These are phyloP conservation scores for Rhabdomys pumilio DNA, from an alignment of 2,797 vertebrate species.

Conservation along the genomic window DNA sequence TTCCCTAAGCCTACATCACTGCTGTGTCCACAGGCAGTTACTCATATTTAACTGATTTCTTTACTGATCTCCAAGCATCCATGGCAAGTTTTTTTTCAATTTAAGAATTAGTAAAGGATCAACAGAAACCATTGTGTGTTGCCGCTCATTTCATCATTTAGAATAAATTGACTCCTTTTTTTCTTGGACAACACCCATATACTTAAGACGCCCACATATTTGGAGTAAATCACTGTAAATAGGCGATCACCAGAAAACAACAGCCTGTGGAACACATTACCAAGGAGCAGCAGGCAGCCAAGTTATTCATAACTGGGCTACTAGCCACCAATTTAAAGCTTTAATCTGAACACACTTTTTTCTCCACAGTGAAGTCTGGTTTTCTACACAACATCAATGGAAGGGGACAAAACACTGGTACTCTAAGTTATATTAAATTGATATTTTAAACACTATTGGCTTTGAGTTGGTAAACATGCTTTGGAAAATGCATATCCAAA, in stretches of 20 bases:
- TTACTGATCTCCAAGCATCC: background rate
- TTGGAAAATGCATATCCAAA: slow-evolving; percentile 45
- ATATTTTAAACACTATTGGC: slow-evolving; percentile 69
- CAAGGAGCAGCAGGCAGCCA: slow-evolving; percentile 80
- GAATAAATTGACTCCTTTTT: slow-evolving; percentile 72
- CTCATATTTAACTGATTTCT: slow-evolving; percentile 29
- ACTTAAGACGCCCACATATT: slow-evolving; percentile 81
- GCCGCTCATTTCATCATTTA: slow-evolving; percentile 78
- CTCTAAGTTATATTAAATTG: slow-evolving; percentile 77
- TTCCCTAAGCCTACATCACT: slow-evolving; percentile 1
- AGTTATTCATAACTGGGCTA: slow-evolving; percentile 80
- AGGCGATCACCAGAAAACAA: slow-evolving; percentile 82
- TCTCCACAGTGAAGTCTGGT: slow-evolving; percentile 74
- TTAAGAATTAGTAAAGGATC: slow-evolving; percentile 73
- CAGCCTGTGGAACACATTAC: slow-evolving; percentile 74
- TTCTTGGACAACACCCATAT: slow-evolving; percentile 80
- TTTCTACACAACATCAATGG: slow-evolving; percentile 80
- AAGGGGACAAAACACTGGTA: slow-evolving; percentile 75
- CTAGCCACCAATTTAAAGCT: slow-evolving; percentile 84
- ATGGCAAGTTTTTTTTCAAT: slow-evolving; percentile 51
- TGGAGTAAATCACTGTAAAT: slow-evolving; percentile 83
- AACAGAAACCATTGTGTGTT: slow-evolving; percentile 74
- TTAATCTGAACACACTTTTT: slow-evolving; percentile 71
- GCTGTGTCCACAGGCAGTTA: background rate
- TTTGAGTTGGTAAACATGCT: slow-evolving; percentile 74